phyloP scores from a whole-genome alignment of 2,888 invertebrate species.

The Lacanobia oleracea region DNA sequence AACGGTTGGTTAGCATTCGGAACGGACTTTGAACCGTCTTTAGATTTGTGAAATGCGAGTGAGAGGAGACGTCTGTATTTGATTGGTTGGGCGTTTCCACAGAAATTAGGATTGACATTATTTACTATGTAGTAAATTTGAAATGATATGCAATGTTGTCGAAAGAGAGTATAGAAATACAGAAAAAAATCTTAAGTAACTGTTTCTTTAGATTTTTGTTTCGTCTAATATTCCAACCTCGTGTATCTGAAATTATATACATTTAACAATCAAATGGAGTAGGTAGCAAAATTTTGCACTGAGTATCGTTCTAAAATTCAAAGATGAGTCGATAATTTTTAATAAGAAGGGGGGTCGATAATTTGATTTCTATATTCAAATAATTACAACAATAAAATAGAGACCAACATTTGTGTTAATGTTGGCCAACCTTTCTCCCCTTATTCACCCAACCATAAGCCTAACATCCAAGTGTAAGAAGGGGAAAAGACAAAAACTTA shows the following conservation, averaged over 20 bases:
- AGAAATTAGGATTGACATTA: neutral
- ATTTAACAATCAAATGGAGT: too few species aligned
- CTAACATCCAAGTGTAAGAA: slow-evolving; percentile 80
- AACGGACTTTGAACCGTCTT: slow-evolving; percentile 27
- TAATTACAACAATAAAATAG: neutral
- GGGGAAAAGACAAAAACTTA: slow-evolving; percentile 88
- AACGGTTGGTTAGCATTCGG: slow-evolving; percentile 12
- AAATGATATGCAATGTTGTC: too few species aligned
- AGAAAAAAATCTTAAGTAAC: too few species aligned
- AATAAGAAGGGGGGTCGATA: too few species aligned
- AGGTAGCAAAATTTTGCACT: too few species aligned
- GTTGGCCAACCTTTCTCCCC: slow-evolving; percentile 28
- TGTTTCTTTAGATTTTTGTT: too few species aligned
- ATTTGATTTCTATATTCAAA: neutral
- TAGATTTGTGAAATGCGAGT: neutral
- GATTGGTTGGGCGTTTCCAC: neutral
- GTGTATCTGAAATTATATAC: too few species aligned
- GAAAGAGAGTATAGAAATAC: too few species aligned
- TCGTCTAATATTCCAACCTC: too few species aligned
- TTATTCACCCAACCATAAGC: slow-evolving; percentile 73
- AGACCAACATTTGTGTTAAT: neutral
- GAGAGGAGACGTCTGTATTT: neutral
- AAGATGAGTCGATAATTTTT: too few species aligned
- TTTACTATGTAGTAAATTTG: neutral
- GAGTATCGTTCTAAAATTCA: too few species aligned